Evolutionary conservation across 92 coral and sea anemone genomes (phyloP), one percentile per base, ranked within the genome.

Genomic region (Galaxea fascicularis): DNA sequence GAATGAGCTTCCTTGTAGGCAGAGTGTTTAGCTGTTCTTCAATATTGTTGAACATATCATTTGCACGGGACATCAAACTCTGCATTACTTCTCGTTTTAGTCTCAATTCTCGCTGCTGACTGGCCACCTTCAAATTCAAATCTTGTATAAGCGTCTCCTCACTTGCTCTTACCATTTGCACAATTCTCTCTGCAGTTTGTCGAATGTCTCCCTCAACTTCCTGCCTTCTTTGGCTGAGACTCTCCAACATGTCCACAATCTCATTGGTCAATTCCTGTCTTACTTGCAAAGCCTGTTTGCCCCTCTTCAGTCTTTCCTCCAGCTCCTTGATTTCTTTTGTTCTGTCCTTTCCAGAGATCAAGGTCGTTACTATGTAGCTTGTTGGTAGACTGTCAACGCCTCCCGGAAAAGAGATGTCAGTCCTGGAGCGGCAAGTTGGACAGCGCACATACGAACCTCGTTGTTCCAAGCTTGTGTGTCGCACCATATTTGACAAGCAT

Each of bases 351-450:
- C 79, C 78, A 18, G 90, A 63, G 45, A 77, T 81, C 53, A 91
- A 82, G 25, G 57, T 65, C 4, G 59, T 39, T 46, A 82, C 84
- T 57, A 87, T 39, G 76, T 85, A 89, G 65, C 78, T 91, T n/a
- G 91, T 64, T 30, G 91, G 94, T 66, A 91, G 82, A 6, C 21
- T 3, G 35, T 83, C 89, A 20, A 85, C 52, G 21, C 87, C 91
- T 71, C 84, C 88, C 76, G 58, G 82, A 21, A 54, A 74, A 44
- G 83, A 59, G 21, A 91, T 53, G 30, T 88, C 86, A 16, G 92
- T 83, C 22, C 41, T 15, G 8, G 18, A 22, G 45, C 94, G 89
- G 60, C 94, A 91, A 62, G 85, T 78, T 29, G 94, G 94, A 64
- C 94, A 91, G 18, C 86, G 89, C 58, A 87, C 65, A 51, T 70